These are phyloP conservation scores for Dolomedes plantarius DNA, from an alignment of 2,888 invertebrate species.

Conservation along the genomic window DNA sequence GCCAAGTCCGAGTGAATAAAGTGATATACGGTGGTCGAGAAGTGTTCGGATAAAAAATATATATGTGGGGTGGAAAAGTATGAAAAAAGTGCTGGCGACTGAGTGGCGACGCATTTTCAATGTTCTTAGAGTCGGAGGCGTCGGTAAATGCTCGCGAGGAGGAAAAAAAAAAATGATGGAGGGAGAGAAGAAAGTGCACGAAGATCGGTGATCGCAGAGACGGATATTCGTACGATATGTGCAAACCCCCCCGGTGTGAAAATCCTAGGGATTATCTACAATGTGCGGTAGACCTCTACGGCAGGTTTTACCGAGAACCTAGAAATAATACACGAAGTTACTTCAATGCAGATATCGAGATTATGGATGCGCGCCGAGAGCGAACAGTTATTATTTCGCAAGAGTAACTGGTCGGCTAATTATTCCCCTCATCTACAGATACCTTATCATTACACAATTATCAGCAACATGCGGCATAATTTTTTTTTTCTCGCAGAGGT, in stretches of 20 bases:
- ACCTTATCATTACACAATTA: too few species aligned
- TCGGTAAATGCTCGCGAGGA: constrained; percentile 51
- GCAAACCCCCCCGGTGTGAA: constrained; percentile 25
- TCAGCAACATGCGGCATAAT: too few species aligned
- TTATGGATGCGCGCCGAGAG: too few species aligned
- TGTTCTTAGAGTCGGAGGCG: constrained; percentile 53
- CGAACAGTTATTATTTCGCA: too few species aligned
- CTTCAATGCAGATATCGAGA: too few species aligned
- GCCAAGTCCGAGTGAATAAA: constrained; percentile 69
- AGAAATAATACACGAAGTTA: too few species aligned
- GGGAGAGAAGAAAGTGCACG: constrained; percentile 48
- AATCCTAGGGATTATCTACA: constrained; percentile 60
- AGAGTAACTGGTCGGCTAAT: too few species aligned
- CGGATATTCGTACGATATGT: constrained; percentile 54
- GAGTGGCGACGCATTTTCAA: constrained; percentile 64
- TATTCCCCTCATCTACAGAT: too few species aligned
- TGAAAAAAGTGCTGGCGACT: constrained; percentile 58
- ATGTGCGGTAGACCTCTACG: constrained; percentile 48
- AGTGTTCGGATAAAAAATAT: constrained; percentile 67
- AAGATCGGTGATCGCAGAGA: constrained; percentile 62
- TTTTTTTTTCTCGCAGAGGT: too few species aligned
- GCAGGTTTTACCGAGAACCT: too few species aligned
- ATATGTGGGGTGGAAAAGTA: constrained; percentile 30
- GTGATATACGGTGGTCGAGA: constrained; percentile 68
- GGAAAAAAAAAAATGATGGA: constrained; percentile 13